Evolutionary conservation across 2,113 vertebrate genomes (phyloP), one percentile per base, ranked within the genome.

Genomic region (Poeciliopsis turrubarensis): DNA sequence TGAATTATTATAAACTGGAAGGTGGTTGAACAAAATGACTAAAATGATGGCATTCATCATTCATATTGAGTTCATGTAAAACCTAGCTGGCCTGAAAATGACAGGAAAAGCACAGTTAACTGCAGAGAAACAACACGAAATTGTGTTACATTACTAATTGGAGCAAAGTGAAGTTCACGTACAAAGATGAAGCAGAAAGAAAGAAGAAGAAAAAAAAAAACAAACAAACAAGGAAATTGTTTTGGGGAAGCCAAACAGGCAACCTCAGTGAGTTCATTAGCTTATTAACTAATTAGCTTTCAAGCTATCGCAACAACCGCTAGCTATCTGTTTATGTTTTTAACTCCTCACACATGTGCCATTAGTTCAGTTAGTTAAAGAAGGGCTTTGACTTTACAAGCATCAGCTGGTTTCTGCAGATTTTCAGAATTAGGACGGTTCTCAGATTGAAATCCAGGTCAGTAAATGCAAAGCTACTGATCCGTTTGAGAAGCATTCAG

Each of bases 241-340:
- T 78, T 17, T 11, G 17, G 12, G 47, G 62, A 78, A 66, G 75
- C 60, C 77, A 90, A 93, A 93, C 84, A 82, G 83, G 87, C 87
- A 85, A 79, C 87, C 81, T 87, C 89, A 92, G 86, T 61, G 73
- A 67, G 60, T 70, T 86, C 86, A 80, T 93, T 92, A 92, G 60
- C 81, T 83, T 32, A 51, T 91, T 87, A 90, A 76, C 82, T 87
- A 79, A 77, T 91, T 88, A 86, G 77, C 44, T 73, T 22, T 61
- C 75, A 78, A 88, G 90, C 86, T 77, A 72, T 64, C 65, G 65
- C 71, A 51, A 62, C 17, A 65, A 68, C 69, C 54, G 63, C 71
- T 75, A 15, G 65, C 66, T 79, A 76, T 79, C 69, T 75, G 71
- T 15, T 83, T 57, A 57, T 70, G 73, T 77, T 85, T 68, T 70